These are phyloP conservation scores for Chymomyza costata DNA, from an alignment of 1,140 invertebrate species.

Conservation along the genomic window DNA sequence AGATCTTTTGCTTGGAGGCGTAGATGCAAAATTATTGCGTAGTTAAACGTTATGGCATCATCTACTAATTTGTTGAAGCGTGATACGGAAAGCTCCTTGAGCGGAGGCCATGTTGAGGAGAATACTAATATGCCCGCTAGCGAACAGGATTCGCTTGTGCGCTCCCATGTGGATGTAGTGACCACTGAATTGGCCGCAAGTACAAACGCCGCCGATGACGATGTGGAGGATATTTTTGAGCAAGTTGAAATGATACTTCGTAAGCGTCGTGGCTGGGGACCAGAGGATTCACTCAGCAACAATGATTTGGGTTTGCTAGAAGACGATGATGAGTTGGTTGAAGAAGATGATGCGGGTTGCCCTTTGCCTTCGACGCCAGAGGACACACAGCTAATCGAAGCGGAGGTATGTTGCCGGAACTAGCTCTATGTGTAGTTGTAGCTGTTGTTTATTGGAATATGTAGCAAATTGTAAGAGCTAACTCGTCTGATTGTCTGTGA, in stretches of 20 bases:
- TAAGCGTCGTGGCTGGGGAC: conserved; percentile 66
- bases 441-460: no score
- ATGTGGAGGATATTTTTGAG: conserved; percentile 63
- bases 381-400: conserved; percentile 87
- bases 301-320: conserved; percentile 57
- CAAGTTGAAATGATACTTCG: conserved; percentile 71
- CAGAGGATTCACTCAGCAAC: conserved; percentile 56
- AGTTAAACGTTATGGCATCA: conserved; percentile 37
- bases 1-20: conserved; percentile 21
- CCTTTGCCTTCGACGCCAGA: conserved; percentile 90
- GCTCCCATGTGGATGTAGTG: conserved; percentile 33
- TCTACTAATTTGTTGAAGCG: conserved; percentile 37
- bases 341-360: conserved; percentile 87
- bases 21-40: background rate
- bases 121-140: conserved; percentile 1
- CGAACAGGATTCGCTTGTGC: conserved; percentile 41
- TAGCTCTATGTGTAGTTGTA: no score
- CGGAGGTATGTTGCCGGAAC: conserved; percentile 79
- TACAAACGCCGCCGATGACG: conserved; percentile 34
- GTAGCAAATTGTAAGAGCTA: no score
- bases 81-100: conserved; percentile 29
- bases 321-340: conserved; percentile 77
- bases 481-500: no score
- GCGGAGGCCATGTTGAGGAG: conserved; percentile 26
- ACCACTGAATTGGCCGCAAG: conserved; percentile 29